Conservation (phyloP, 2,888 invertebrate genomes). For the Pollenia labialis region DNA sequence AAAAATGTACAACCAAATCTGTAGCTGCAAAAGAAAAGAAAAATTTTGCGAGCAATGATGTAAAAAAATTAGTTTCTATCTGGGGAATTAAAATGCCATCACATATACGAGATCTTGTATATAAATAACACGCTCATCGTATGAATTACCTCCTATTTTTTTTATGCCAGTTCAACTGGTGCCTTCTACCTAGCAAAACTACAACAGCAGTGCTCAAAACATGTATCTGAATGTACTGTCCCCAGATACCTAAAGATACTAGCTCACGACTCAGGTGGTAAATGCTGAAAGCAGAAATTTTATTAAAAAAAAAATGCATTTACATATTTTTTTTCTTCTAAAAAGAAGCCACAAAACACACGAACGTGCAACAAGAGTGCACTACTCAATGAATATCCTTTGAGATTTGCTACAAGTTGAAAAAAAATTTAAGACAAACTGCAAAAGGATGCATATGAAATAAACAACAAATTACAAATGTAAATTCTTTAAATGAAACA, state of each 20-base stretch:
- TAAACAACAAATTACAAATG: slow-evolving; percentile 57
- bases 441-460: slow-evolving; percentile 33
- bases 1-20: slow-evolving; percentile 26
- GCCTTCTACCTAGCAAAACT: not conserved
- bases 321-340: slow-evolving; percentile 15
- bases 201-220: slow-evolving; percentile 11
- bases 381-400: slow-evolving; percentile 64
- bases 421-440: slow-evolving; percentile 14
- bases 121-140: slow-evolving; percentile 18
- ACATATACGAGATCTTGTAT: slow-evolving; percentile 39
- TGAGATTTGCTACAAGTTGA: slow-evolving; percentile 33
- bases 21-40: not conserved
- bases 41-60: slow-evolving; percentile 19
- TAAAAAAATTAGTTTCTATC: slow-evolving; percentile 65
- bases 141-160: slow-evolving; percentile 34
- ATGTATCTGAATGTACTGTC: slow-evolving; percentile 51
- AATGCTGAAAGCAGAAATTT: slow-evolving; percentile 40
- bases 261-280: slow-evolving; percentile 62
- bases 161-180: not conserved
- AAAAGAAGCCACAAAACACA: slow-evolving; percentile 14
- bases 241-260: slow-evolving; percentile 48
- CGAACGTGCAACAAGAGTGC: slow-evolving; percentile 44
- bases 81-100: slow-evolving; percentile 65
- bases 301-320: slow-evolving; percentile 45
- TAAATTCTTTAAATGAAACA: slow-evolving; percentile 58